Evolutionary conservation across 1,140 invertebrate species (phyloP), one percentile per base, ranked within the genome.

Genomic region (Vollenhovia emeryi): DNA sequence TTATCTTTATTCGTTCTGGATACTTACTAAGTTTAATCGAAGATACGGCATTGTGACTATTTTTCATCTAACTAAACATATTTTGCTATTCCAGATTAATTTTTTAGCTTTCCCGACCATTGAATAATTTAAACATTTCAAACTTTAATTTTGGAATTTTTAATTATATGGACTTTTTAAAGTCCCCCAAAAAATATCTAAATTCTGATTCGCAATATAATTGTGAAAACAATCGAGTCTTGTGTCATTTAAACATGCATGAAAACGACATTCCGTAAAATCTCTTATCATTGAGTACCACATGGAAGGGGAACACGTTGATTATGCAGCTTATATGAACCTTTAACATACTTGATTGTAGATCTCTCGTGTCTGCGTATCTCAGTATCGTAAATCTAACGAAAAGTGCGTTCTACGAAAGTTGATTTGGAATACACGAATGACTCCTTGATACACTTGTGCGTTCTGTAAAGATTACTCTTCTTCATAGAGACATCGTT

Each of bases 181-280:
- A n/a, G n/a, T n/a, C 2, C n/a, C 7, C 40, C 5, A 9, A 21
- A 36, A 62, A 11, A n/a, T 64, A 36, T 36, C 8, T 8, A 0
- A 36, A 36, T 36, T 59, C 15, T 4, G n/a, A n/a, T 43, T 30
- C 5, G 1, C 15, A 15, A 43, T 27, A 60, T 40, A 2, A 27
- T 43, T 43, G 5, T 13, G 33, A 43, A 43, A 43, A 57, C 21
- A 59, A 57, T 75, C 21, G 52, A 24, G 9, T 27, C 18, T 48
- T 9, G 18, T 13, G 18, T 21, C 2, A 76, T 33, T n/a, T 59
- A 40, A 75, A 5, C 24, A 3, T 15, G 18, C 9, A 45, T 27
- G 2, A 13, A 75, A 75, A 75, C 55, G 11, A 60, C 6, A 8
- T 62, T 76, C 24, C 9, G 40, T 15, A 76, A 76, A 76, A 45